Conservation (phyloP, 2,888 invertebrate genomes). For the Aleiodes alternator region DNA sequence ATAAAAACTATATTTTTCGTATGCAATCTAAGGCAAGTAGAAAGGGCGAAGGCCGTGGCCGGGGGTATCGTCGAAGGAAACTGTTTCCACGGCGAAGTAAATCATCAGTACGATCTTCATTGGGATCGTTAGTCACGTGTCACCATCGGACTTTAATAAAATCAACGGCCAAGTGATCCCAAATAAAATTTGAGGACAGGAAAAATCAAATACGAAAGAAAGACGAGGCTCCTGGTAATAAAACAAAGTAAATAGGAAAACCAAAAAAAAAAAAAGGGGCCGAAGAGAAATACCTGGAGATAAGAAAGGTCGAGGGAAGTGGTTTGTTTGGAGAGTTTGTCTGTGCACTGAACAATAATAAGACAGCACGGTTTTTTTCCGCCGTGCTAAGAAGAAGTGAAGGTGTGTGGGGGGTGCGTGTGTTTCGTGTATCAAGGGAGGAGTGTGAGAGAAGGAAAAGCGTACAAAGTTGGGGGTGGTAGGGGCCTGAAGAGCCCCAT, state of each 20-base stretch:
- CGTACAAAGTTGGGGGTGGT: conserved; percentile 47
- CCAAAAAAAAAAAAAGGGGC: background rate
- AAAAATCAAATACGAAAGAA: background rate
- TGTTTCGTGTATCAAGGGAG: background rate
- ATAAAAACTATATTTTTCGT: conserved; percentile 61
- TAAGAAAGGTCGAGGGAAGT: background rate
- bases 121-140: conserved; percentile 5
- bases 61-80: conserved; percentile 48
- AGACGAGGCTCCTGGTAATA: background rate
- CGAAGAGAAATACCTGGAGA: too few relatives aligned
- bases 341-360: conserved; percentile 22
- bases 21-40: conserved; percentile 64
- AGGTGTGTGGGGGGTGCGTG: background rate
- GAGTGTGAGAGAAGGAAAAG: conserved; percentile 42
- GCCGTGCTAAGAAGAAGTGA: background rate
- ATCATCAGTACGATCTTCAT: conserved; percentile 32
- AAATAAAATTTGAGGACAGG: conserved; percentile 7
- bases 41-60: conserved; percentile 51
- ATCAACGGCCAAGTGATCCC: conserved; percentile 34
- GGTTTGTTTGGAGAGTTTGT: background rate
- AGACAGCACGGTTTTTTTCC: background rate
- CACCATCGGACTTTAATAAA: conserved; percentile 27
- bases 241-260: background rate
- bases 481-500: conserved; percentile 65
- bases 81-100: conserved; percentile 44